Evolutionary conservation across 2,113 vertebrate species (phyloP), one percentile per base, ranked within the genome.

Genomic region (Platanista minor): DNA sequence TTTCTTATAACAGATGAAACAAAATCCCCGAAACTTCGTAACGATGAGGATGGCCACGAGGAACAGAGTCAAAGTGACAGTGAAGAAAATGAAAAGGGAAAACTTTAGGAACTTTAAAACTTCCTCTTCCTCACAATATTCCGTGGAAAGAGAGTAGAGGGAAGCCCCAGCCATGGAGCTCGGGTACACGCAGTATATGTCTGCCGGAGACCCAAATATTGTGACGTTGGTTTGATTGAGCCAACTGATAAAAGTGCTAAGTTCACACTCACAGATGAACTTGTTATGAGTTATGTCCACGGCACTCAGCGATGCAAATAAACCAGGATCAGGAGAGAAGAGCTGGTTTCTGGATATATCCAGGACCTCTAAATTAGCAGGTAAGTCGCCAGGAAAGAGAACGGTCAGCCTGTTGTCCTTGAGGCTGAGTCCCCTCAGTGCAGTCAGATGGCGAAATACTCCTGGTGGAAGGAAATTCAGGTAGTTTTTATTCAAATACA

Each of bases 211-310:
- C 41, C 98, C 98, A 1, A 78, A 1, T 3, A 99, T 39, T 3
- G 96, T 98, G 6, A 99, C 94, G 0, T 98, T 99, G 17, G 99
- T 99, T 36, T 94, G 75, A 14, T 99, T 99, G 49, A 99, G 96
- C 99, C 99, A 99, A 11, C 14, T 71, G 20, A 99, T 84, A 17
- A 99, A 99, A 21, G 78, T 66, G 33, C 94, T 98, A 33, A 99
- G 98, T 41, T 97, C 43, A 66, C 99, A 99, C 10, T 99, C 98
- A n/a, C 99, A 99, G 84, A 99, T 85, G 91, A 99, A 99, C 0
- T 49, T 98, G 92, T 99, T 99, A 33, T 72, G 98, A 10, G 86
- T 97, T 84, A 99, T 96, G 98, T 98, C 98, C 83, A 99, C 93
- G 7, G 41, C 0, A 3, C 33, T 93, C 80, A 99, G 97, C 1